Evolutionary conservation across 2,888 invertebrate species (phyloP).

Genomic region (Hyppa rectilinea): DNA sequence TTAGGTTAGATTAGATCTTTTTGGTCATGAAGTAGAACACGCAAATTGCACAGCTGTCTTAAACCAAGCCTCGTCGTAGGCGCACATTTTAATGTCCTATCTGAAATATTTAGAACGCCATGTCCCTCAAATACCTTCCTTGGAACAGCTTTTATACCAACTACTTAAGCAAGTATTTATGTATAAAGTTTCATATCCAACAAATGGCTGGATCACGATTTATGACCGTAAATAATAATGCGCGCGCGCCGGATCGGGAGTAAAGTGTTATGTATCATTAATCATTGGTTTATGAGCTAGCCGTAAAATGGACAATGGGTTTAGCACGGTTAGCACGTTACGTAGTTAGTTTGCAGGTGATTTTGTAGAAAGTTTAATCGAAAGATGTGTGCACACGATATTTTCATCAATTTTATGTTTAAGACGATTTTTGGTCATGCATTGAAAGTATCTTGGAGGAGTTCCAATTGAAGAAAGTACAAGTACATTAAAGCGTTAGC

Average conservation of each 20-base stretch:
- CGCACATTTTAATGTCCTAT: conserved; percentile 15
- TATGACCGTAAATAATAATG: conserved; percentile 65
- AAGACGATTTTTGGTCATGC: not conserved
- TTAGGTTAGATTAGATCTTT: no score
- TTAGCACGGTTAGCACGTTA: conserved; percentile 28
- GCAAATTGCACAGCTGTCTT: not conserved
- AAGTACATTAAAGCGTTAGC: not conserved
- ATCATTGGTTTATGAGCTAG: conserved; percentile 60
- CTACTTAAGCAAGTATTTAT: conserved; percentile 15
- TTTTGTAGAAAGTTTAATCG: conserved; percentile 50
- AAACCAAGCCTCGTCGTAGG: not conserved
- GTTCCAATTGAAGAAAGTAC: not conserved
- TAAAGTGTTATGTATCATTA: conserved; percentile 69
- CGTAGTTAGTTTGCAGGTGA: conserved; percentile 21
- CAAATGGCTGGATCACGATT: conserved; percentile 79
- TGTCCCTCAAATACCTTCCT: conserved; percentile 42
- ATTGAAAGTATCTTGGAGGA: not conserved
- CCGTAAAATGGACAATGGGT: conserved; percentile 60
- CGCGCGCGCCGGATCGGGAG: conserved; percentile 62
- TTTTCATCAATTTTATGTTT: not conserved
- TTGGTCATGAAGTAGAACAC: no score
- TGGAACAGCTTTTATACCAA: not conserved
- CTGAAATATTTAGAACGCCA: conserved; percentile 63
- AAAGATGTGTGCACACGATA: not conserved
- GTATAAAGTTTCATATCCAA: conserved; percentile 46